Conservation (phyloP, 2,888 invertebrate species). For the Branchellion lobata region DNA sequence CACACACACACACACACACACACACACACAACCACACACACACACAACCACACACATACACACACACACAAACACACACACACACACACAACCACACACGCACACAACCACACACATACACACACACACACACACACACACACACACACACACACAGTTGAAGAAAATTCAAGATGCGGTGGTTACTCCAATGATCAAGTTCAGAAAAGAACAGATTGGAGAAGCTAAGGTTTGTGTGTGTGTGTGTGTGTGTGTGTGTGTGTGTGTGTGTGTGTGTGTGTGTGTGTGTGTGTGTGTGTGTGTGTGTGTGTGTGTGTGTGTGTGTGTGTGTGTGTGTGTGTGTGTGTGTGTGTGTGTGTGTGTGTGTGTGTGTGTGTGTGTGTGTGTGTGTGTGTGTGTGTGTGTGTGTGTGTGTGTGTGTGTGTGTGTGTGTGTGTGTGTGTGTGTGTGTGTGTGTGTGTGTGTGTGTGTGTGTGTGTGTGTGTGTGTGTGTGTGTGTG, state of each 20-base stretch:
- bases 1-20: conserved; percentile 55
- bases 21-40: no score
- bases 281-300: conserved; percentile 10
- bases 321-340: conserved; percentile 15
- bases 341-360: conserved; percentile 7
- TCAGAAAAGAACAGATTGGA: conserved; percentile 90
- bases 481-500: no score
- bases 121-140: conserved; percentile 19
- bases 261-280: conserved; percentile 1
- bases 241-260: neutral
- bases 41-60: no score
- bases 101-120: neutral
- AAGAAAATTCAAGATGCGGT: conserved; percentile 88
- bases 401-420: no score
- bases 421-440: no score
- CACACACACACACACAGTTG: conserved; percentile 67
- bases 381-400: no score
- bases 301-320: neutral
- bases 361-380: conserved; percentile 11
- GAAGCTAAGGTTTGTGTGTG: conserved; percentile 76
- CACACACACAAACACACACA: no score
- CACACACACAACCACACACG: neutral
- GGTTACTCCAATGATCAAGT: conserved; percentile 86
- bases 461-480: no score
- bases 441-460: no score